Base-by-base conservation (phyloP, 1,140 invertebrate species). In the Pachypeltis micranthus region DNA sequence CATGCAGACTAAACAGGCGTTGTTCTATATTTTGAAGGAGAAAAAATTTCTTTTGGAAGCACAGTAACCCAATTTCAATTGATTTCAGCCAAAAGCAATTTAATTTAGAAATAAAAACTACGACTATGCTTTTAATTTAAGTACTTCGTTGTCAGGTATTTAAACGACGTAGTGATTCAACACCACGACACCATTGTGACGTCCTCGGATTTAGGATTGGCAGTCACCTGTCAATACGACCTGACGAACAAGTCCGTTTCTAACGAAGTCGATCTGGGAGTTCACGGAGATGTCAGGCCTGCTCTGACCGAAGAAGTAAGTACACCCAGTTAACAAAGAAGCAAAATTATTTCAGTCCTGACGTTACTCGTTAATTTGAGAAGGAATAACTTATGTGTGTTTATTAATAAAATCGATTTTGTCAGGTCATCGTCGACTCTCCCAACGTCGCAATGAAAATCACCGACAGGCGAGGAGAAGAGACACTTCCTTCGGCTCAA, bases 121-220 rank as follows among this genome's bases (percentile, higher is more conserved):
- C n/a, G n/a, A n/a, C n/a, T n/a, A n/a, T n/a, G n/a, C n/a, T n/a
- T n/a, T n/a, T n/a, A n/a, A n/a, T n/a, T n/a, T n/a, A n/a, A n/a
- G n/a, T n/a, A n/a, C n/a, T 39, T 39, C 7, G 12, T 51, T 21
- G 4, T 88, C 59, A 83, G 87, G 68, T 93, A 91, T 68, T 75
- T 90, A 63, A 93, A 91, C 73, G 90, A 93, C 75, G 87, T 92
- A 14, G 86, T 93, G 31, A 93, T 93, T 69, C 91, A 96, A 73
- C 91, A 95, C 75, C 92, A 96, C 75, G 91, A 95, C 72, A 92
- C 90, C 65, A 94, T 96, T 67, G 91, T 96, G 51, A 96, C 93
- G 44, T 93, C 90, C 47, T 91, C 90, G 3, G 92, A 95, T 81
- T 80, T 95, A 68, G 92, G 91, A 1, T 79, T 95, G 25, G 90